These are phyloP conservation scores for Coremacera marginata DNA, from an alignment of 2,888 invertebrate genomes.

Conservation along the genomic window DNA sequence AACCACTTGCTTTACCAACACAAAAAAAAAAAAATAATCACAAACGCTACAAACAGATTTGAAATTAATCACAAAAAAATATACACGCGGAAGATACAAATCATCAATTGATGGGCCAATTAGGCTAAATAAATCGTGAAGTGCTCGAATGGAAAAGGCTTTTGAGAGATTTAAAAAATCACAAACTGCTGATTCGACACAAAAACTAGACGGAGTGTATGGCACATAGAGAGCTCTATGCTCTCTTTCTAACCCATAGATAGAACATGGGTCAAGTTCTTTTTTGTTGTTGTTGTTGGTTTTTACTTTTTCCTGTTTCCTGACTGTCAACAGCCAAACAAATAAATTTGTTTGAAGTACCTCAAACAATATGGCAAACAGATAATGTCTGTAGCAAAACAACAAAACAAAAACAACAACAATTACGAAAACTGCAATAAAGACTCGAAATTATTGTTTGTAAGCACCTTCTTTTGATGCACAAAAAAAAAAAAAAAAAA, in stretches of 20 bases:
- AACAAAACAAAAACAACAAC: constrained; percentile 8
- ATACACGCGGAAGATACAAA: constrained; percentile 18
- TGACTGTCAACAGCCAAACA: constrained; percentile 28
- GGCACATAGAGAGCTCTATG: background rate
- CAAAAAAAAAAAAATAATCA: background rate
- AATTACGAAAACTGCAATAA: background rate
- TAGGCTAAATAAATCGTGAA: constrained; percentile 17
- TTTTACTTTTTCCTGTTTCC: background rate
- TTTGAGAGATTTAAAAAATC: background rate
- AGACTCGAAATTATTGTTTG: background rate
- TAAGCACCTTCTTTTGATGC: background rate
- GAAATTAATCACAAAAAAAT: background rate
- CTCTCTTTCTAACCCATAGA: background rate
- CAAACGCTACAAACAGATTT: background rate
- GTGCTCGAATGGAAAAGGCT: background rate
- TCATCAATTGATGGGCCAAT: constrained; percentile 9
- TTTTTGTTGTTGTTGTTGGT: background rate
- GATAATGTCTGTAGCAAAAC: background rate
- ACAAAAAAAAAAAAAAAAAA: background rate
- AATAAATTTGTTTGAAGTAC: constrained; percentile 20
- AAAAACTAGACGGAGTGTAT: background rate
- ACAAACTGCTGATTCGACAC: background rate
- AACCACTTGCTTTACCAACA: background rate
- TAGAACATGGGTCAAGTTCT: constrained; percentile 22
- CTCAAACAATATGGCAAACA: background rate